A percentile compares a stretch with the other conserved stretches of the same genome.
These are phyloP conservation scores for Aromia moschata DNA, from an alignment of 2,888 invertebrate genomes.

Conservation along the genomic window DNA sequence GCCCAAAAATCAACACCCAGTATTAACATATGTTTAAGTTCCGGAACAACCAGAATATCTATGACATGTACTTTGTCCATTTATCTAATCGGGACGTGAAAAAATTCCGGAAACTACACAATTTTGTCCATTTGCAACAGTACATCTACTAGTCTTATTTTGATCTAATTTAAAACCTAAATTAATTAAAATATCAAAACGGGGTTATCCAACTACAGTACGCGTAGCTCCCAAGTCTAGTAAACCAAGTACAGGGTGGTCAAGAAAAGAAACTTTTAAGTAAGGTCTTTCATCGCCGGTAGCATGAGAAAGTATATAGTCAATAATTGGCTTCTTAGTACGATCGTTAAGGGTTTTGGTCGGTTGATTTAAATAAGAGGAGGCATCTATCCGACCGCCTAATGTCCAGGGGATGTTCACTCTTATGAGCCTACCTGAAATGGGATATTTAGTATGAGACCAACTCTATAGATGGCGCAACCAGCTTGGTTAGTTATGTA, in stretches of 20 bases:
- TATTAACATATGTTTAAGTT: constrained; percentile 23
- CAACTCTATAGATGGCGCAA: too few species aligned
- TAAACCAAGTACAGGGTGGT: constrained; percentile 12
- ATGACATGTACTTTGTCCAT: constrained; percentile 25
- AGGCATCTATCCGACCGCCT: neutral
- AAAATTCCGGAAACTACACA: constrained; percentile 25
- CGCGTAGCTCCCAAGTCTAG: constrained; percentile 25
- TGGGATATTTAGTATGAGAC: too few species aligned
- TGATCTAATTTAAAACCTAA: constrained; percentile 10
- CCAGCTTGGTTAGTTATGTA: too few species aligned
- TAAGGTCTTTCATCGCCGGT: constrained; percentile 27
- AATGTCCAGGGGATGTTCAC: constrained; percentile 27
- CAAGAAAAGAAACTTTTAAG: constrained; percentile 14
- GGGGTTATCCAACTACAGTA: constrained; percentile 12
- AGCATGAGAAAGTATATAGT: constrained; percentile 28
- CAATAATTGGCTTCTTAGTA: neutral
- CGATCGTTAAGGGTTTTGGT: neutral
- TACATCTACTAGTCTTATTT: neutral
- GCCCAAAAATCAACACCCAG: constrained; percentile 37
- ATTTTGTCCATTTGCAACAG: constrained; percentile 34
- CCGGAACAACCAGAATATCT: constrained; percentile 33
- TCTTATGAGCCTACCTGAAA: too few species aligned
- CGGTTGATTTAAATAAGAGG: neutral
- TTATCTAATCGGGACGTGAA: constrained; percentile 26
- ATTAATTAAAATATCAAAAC: constrained; percentile 7